Evolutionary conservation across 2,113 vertebrate genomes (phyloP).

Genomic region (Trichechus manatus): DNA sequence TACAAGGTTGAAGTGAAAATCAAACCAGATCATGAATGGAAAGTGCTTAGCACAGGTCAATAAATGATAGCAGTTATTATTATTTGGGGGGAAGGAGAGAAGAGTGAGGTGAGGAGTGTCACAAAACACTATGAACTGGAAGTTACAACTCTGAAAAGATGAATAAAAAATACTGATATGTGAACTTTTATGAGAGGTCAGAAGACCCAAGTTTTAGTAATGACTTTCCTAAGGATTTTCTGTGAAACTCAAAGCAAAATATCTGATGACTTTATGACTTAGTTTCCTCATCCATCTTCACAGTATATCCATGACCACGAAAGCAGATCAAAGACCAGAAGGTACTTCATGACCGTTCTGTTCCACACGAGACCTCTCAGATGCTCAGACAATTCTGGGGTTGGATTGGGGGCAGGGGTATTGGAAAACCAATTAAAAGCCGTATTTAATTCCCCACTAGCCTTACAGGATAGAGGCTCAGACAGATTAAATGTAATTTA

Average conservation of each 20-base stretch:
- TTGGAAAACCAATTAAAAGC: neutral
- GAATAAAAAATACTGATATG: neutral
- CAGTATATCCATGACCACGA: neutral
- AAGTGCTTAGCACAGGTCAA: neutral
- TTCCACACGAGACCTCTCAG: neutral
- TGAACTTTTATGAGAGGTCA: neutral
- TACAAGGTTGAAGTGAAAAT: neutral
- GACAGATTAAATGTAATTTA: neutral
- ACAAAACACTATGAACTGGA: neutral
- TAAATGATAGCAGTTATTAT: neutral
- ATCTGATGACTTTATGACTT: neutral
- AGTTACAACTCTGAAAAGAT: neutral
- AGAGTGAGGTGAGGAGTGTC: neutral
- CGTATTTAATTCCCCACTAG: neutral
- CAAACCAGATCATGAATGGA: neutral
- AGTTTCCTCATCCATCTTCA: neutral
- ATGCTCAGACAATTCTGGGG: neutral
- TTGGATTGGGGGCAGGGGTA: fast-evolving
- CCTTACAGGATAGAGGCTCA: neutral
- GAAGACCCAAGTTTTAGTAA: neutral
- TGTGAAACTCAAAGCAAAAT: neutral
- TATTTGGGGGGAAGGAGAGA: neutral
- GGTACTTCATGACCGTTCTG: neutral
- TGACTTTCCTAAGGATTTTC: neutral
- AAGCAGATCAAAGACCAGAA: neutral